A percentile compares a stretch with the other conserved stretches of the same genome.
Conservation (phyloP, 2,888 invertebrate genomes). For the Himalopsyche kuldschensis region DNA sequence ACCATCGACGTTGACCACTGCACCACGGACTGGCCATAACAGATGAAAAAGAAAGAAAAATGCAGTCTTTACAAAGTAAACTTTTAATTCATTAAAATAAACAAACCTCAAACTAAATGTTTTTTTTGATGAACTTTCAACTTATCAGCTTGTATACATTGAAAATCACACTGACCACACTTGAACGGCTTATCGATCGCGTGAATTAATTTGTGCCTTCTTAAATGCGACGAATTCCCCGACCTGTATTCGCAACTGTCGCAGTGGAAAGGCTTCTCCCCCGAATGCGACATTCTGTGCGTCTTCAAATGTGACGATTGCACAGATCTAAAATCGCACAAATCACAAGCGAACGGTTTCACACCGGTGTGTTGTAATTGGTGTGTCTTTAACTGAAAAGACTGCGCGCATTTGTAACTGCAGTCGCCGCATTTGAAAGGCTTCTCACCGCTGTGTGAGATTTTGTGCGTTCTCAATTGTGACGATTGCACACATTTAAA, state of each 20-base stretch:
- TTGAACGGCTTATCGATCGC: not conserved
- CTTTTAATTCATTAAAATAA: too few species aligned
- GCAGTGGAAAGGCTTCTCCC: constrained; percentile 8
- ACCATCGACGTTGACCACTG: too few species aligned
- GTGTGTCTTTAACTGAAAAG: not conserved
- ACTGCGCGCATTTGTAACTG: not conserved
- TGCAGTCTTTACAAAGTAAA: too few species aligned
- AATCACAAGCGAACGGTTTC: constrained; percentile 8
- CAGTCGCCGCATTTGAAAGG: not conserved
- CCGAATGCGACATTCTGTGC: not conserved
- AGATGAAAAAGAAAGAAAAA: too few species aligned
- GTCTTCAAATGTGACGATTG: not conserved
- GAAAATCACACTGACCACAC: not conserved
- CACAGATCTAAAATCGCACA: not conserved
- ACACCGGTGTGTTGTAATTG: not conserved
- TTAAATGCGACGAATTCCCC: not conserved
- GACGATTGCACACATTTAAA: not conserved
- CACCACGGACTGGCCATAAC: too few species aligned
- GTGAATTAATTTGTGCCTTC: not conserved
- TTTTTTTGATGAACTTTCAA: too few species aligned
- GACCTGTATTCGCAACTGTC: not conserved
- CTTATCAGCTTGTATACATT: not conserved
- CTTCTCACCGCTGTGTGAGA: not conserved
- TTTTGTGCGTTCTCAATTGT: not conserved
- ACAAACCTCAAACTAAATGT: not conserved